Percentiles rank a stretch among this genome's conserved stretches.
Evolutionary conservation across 2,113 vertebrate species (phyloP).

Genomic region (Melanostigma gelatinosum): DNA sequence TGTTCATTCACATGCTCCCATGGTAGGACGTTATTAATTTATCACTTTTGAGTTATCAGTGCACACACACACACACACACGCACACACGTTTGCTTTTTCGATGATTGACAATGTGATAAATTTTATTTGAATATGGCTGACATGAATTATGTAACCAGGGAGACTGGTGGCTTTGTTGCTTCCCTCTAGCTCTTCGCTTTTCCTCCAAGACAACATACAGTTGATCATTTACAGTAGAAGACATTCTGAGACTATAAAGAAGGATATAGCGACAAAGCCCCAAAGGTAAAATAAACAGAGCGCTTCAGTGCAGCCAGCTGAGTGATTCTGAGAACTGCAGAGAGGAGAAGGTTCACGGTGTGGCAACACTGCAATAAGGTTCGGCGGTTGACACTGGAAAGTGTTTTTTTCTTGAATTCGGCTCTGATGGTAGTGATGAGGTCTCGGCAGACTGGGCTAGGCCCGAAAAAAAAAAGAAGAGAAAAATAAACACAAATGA

Average conservation of each 20-base stretch:
- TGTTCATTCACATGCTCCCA: conserved; percentile 82
- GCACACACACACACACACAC: conserved; percentile 32
- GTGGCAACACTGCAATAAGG: conserved; percentile 41
- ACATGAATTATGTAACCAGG: conserved; percentile 85
- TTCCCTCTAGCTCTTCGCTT: conserved; percentile 66
- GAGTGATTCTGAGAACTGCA: conserved; percentile 52
- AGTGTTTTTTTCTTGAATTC: conserved; percentile 67
- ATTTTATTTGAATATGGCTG: conserved; percentile 85
- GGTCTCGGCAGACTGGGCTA: conserved; percentile 65
- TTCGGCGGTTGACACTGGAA: conserved; percentile 66
- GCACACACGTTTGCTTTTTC: conserved; percentile 60
- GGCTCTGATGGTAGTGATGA: conserved; percentile 63
- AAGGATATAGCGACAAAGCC: conserved; percentile 62
- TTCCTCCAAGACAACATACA: conserved; percentile 78
- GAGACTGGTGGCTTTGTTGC: conserved; percentile 78
- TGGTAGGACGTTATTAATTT: conserved; percentile 82
- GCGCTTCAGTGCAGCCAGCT: conserved; percentile 47
- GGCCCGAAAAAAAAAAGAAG: conserved; percentile 17
- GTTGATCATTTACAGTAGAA: conserved; percentile 79
- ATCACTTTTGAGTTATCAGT: conserved; percentile 79
- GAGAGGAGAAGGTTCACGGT: conserved; percentile 43
- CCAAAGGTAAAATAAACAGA: conserved; percentile 66
- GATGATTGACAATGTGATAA: conserved; percentile 85
- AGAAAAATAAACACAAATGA: conserved; percentile 71
- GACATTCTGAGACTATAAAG: conserved; percentile 74